These are phyloP conservation scores for Acanthopleura granulata DNA, from an alignment of 2,888 invertebrate species.

Conservation along the genomic window DNA sequence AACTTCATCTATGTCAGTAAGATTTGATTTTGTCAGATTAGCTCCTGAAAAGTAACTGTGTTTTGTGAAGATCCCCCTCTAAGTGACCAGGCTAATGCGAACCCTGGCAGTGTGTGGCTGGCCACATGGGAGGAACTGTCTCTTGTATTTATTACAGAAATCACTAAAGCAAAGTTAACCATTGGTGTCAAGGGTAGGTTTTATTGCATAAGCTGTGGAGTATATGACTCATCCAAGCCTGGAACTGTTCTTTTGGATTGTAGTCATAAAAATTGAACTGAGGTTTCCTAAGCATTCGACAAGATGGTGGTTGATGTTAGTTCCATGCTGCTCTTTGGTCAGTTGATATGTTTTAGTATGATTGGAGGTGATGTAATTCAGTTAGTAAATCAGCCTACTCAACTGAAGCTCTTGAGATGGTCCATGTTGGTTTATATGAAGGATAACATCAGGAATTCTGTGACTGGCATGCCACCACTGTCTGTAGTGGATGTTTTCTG, in stretches of 20 bases:
- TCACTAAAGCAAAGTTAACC: conserved; percentile 7
- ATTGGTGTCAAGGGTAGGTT: not conserved
- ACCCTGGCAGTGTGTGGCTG: not conserved
- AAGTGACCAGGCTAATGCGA: conserved; percentile 1
- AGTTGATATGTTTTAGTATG: not conserved
- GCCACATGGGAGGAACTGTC: conserved; percentile 13
- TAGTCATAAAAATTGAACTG: conserved; percentile 15
- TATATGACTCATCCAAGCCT: not conserved
- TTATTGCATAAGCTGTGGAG: not conserved
- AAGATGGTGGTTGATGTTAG: not conserved
- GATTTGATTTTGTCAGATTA: conserved; percentile 11
- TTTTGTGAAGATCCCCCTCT: not conserved
- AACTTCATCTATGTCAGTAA: not conserved
- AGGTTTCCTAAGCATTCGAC: not conserved
- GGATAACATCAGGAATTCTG: too few relatives aligned
- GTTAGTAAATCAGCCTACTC: not conserved
- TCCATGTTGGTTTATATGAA: too few relatives aligned
- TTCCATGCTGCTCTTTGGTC: not conserved
- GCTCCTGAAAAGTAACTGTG: not conserved
- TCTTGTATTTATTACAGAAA: not conserved
- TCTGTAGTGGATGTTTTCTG: too few relatives aligned
- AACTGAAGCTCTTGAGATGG: too few relatives aligned
- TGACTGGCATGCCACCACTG: too few relatives aligned
- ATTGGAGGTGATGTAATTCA: conserved; percentile 5
- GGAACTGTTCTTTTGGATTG: not conserved